These are phyloP conservation scores for Cephus runcator DNA, from an alignment of 2,888 invertebrate genomes.

Conservation along the genomic window DNA sequence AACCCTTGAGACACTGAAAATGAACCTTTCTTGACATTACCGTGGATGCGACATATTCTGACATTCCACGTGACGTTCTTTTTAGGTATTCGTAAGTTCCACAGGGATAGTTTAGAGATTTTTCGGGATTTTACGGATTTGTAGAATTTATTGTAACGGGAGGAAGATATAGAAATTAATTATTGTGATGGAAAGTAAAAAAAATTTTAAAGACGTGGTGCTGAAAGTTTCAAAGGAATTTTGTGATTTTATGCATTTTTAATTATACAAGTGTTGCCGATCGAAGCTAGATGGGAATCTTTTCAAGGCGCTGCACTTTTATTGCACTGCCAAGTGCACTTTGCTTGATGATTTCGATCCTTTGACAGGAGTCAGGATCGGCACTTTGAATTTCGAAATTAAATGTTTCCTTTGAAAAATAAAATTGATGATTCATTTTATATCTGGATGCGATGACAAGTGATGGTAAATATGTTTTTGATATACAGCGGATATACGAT, in stretches of 20 bases:
- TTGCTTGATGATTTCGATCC: not conserved
- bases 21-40: constrained; percentile 36
- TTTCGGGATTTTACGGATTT: not conserved
- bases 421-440: not conserved
- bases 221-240: not conserved
- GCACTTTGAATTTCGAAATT: not conserved
- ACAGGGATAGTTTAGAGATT: not conserved
- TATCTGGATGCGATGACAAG: not conserved
- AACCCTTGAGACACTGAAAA: constrained; percentile 32
- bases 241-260: not conserved
- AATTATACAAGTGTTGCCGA: not conserved
- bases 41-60: not conserved
- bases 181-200: not conserved
- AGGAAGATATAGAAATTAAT: not conserved
- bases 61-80: not conserved
- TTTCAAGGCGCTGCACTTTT: not conserved
- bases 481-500: not conserved
- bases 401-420: not conserved
- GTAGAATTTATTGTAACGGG: not conserved
- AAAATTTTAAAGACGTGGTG: not conserved
- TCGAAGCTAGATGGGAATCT: not conserved
- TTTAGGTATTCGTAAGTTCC: not conserved
- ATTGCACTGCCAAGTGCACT: not conserved
- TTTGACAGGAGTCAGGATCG: not conserved
- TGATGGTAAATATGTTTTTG: not conserved